Evolutionary conservation across 2,888 invertebrate genomes (phyloP).

Genomic region (Hipparchia semele): DNA sequence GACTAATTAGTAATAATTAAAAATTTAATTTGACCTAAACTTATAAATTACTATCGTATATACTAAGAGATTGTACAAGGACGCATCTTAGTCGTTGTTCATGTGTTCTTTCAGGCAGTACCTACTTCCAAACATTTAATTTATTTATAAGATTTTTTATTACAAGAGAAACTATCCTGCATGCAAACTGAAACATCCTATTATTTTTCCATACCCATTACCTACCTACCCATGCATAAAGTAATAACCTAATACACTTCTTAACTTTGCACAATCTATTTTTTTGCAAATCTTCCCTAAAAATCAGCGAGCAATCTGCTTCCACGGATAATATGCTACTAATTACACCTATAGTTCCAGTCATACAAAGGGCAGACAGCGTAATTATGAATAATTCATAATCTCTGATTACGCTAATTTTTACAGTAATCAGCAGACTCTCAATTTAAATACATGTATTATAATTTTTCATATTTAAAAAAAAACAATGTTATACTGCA

Average conservation of each 20-base stretch:
- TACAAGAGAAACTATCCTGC: neutral
- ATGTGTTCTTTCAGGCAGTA: too few species aligned
- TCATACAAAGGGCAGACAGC: constrained; percentile 19
- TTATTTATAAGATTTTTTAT: neutral
- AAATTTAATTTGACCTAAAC: too few species aligned
- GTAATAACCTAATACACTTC: too few species aligned
- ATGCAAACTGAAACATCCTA: neutral
- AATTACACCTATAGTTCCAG: constrained; percentile 25
- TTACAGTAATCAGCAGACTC: constrained; percentile 12
- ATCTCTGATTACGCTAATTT: constrained; percentile 19
- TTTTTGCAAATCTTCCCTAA: constrained; percentile 5
- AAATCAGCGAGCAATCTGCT: neutral
- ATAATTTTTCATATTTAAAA: neutral
- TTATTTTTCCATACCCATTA: neutral
- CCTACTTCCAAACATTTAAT: neutral
- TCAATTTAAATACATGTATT: constrained; percentile 31
- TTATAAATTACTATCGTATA: too few species aligned
- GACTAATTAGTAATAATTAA: too few species aligned
- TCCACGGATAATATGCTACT: constrained; percentile 9
- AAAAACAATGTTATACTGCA: neutral
- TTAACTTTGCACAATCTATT: neutral
- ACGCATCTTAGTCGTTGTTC: too few species aligned
- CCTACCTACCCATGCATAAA: neutral
- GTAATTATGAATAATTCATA: constrained; percentile 30
- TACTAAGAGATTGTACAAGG: too few species aligned